phyloP scores from a whole-genome alignment of 1,140 invertebrate genomes.

The Mamestra configurata region DNA sequence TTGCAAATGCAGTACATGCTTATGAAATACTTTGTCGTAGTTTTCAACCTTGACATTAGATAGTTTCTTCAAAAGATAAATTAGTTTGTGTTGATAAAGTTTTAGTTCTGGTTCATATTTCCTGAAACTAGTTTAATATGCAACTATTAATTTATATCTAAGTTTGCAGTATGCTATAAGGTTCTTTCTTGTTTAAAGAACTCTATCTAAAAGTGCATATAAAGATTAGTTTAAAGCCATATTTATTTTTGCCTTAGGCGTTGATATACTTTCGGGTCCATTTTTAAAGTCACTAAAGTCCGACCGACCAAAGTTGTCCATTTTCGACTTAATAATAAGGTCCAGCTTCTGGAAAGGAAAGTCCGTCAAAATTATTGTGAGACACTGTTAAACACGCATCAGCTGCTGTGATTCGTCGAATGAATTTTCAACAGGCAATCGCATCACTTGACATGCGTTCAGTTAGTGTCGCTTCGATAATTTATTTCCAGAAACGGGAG shows the following conservation, averaged over 20 bases:
- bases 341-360: no score
- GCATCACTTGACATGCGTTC: no score
- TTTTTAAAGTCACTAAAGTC: no score
- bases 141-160: not conserved
- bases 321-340: no score
- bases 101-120: not conserved
- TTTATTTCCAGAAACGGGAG: not conserved
- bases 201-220: not conserved
- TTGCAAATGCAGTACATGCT: not conserved
- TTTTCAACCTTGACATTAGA: conserved; percentile 34
- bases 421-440: no score
- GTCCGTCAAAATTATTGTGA: no score
- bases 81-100: conserved; percentile 5
- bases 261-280: no score
- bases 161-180: not conserved
- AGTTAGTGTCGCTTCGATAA: no score
- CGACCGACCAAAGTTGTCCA: no score
- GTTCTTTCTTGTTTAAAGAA: not conserved
- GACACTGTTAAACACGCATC: no score
- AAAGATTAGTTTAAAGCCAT: no score
- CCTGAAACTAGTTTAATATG: not conserved
- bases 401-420: not conserved
- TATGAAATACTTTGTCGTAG: not conserved
- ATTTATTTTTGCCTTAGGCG: no score
- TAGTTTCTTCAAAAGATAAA: conserved; percentile 17